These are phyloP conservation scores for Amphipoea lucens DNA, from an alignment of 2,888 invertebrate species.

Conservation along the genomic window DNA sequence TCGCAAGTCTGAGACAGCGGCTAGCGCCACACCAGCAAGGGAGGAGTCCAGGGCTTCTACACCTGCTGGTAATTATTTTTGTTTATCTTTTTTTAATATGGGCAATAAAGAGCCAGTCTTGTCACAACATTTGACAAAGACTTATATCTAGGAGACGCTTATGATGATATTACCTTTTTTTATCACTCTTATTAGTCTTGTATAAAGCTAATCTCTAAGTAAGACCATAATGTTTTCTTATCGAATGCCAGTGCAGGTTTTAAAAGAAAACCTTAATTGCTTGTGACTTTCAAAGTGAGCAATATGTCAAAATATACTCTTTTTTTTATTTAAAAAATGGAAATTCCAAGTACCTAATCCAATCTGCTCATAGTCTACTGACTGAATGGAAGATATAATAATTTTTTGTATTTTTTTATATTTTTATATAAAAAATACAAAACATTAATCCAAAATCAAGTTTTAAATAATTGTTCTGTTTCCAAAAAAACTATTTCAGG, in stretches of 20 bases:
- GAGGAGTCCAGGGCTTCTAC: constrained; percentile 86
- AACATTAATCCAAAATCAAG: not conserved
- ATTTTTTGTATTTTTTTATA: too few relatives aligned
- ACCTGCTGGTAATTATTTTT: constrained; percentile 78
- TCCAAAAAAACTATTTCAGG: constrained; percentile 71
- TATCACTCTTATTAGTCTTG: not conserved
- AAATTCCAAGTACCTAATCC: not conserved
- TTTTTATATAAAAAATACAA: too few relatives aligned
- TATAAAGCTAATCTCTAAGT: too few relatives aligned
- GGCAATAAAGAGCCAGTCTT: too few relatives aligned
- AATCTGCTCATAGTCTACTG: not conserved
- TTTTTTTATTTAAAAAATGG: not conserved
- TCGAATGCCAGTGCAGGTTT: not conserved
- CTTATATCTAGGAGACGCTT: too few relatives aligned
- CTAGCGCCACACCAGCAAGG: constrained; percentile 79
- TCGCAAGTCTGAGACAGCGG: constrained; percentile 84
- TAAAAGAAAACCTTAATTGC: not conserved
- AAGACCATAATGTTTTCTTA: not conserved
- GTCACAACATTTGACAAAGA: not conserved
- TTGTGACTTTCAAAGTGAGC: not conserved
- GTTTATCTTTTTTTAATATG: not conserved
- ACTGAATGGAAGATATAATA: not conserved
- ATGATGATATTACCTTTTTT: not conserved
- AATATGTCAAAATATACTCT: not conserved
- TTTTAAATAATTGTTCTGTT: not conserved